Base-by-base conservation (phyloP, 2,113 vertebrate species). In the Crypturellus undulatus region DNA sequence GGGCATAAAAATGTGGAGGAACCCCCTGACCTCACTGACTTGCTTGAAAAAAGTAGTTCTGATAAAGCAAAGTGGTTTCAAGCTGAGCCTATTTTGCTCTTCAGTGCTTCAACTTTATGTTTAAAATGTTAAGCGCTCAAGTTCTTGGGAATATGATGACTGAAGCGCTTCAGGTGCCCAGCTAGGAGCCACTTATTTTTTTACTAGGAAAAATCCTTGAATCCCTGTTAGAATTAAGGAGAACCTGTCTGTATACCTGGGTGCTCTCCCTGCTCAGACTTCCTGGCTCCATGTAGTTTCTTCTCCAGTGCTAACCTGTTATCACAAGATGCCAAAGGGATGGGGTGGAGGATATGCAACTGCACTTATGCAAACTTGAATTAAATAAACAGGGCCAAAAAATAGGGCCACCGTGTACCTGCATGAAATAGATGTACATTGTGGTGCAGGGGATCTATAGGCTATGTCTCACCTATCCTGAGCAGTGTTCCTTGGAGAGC, bases 141-240 rank as follows among this genome's bases (percentile, higher is more conserved):
- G 38, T 84, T 90, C 86, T 80, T 75, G 60, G 56, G 30, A 79
- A 26, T 45, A 36, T 78, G 42, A 69, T 67, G 94, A 63, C 62
- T 92, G 78, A 89, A 88, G 36, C 42, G 30, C 38, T 88, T 82
- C 1, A 73, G 77, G 79, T 26, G 56, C 83, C 87, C 80, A 87
- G 73, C 80, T 78, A 89, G 90, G 60, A 87, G 77, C 43, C 56
- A 87, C 64, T 96, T 87, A 76, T n/a, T 28, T 92, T 94, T 52
- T 64, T 72, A 32, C 11, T 17, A 65, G 52, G 56, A 60, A 90
- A 65, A 91, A 52, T 68, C 51, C 71, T 59, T 67, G 43, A 84
- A 84, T 38, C 24, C 40, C 56, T 72, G 9, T 64, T 82, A 71
- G 68, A 45, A 42, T 85, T 93, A 72, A 60, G 38, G 45, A 86